Conservation (phyloP, 2,113 vertebrate species). For the Tylochromis polylepis region DNA sequence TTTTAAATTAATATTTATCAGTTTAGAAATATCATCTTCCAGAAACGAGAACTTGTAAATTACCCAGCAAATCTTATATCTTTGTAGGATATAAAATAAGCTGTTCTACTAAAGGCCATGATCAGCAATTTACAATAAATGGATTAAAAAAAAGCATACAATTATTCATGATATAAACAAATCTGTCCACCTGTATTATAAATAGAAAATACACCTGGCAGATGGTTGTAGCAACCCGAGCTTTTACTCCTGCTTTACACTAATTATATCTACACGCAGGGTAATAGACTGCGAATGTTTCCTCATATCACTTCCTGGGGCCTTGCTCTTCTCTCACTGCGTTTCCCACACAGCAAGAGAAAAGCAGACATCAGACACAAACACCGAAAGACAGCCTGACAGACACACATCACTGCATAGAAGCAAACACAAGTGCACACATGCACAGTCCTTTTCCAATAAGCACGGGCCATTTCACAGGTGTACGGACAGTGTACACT, state of each 20-base stretch:
- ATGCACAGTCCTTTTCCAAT: constrained; percentile 25
- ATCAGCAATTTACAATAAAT: constrained; percentile 9
- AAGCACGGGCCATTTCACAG: constrained; percentile 31
- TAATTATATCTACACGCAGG: constrained; percentile 65
- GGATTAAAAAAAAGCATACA: background rate
- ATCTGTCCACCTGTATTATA: constrained; percentile 21
- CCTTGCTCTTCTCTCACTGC: background rate
- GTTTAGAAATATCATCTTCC: background rate
- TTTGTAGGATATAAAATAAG: background rate
- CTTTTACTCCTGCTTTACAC: constrained; percentile 56
- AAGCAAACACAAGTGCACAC: background rate
- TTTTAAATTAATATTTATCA: background rate
- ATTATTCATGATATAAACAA: constrained; percentile 18
- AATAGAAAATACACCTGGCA: constrained; percentile 56
- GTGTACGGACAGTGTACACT: constrained; percentile 15
- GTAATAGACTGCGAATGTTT: constrained; percentile 68
- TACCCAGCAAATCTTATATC: background rate
- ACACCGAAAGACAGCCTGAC: constrained; percentile 33
- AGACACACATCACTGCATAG: constrained; percentile 36
- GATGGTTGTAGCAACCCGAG: constrained; percentile 50
- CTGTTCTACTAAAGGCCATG: background rate
- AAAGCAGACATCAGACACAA: constrained; percentile 33
- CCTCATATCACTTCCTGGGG: constrained; percentile 43
- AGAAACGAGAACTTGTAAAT: constrained; percentile 5
- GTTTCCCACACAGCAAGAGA: background rate